phyloP scores from a whole-genome alignment of 2,888 invertebrate genomes.

The Notodonta dromedarius region DNA sequence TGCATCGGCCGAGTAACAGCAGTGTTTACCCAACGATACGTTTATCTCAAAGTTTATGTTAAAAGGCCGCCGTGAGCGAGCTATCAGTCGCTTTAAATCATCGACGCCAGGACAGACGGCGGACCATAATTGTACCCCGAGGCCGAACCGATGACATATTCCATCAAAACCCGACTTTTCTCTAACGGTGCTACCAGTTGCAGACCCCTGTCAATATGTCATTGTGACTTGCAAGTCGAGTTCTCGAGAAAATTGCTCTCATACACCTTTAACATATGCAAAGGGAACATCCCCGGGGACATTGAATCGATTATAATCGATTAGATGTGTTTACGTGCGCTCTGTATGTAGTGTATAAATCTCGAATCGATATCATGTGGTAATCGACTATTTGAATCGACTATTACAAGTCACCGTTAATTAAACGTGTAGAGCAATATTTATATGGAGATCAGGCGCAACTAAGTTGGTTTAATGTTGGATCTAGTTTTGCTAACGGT shows the following conservation, averaged over 20 bases:
- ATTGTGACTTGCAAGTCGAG: slow-evolving; percentile 70
- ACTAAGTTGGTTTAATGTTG: slow-evolving; percentile 23
- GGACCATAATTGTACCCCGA: slow-evolving; percentile 67
- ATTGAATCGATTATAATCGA: slow-evolving; percentile 68
- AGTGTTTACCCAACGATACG: slow-evolving; percentile 41
- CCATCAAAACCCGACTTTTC: slow-evolving; percentile 65
- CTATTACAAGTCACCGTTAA: slow-evolving; percentile 58
- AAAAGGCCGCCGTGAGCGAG: slow-evolving; percentile 59
- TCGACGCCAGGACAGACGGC: slow-evolving; percentile 53
- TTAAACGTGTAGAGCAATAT: slow-evolving; percentile 51
- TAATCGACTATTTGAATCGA: slow-evolving; percentile 65
- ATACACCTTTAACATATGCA: slow-evolving; percentile 73
- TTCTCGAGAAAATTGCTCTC: slow-evolving; percentile 72
- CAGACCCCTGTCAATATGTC: slow-evolving; percentile 68
- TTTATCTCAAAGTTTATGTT: slow-evolving; percentile 61
- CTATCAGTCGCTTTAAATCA: slow-evolving; percentile 73
- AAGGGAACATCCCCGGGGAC: slow-evolving; percentile 70
- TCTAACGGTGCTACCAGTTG: slow-evolving; percentile 47
- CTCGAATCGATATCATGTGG: slow-evolving; percentile 26
- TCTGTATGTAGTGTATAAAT: slow-evolving; percentile 24
- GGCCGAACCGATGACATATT: slow-evolving; percentile 75
- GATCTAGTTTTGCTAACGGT: slow-evolving; percentile 19
- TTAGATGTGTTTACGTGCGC: slow-evolving; percentile 57
- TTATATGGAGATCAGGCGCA: slow-evolving; percentile 28
- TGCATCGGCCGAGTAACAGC: slow-evolving; percentile 34